Evolutionary conservation across 2,113 vertebrate genomes (phyloP).

Genomic region (Phainopepla nitens): DNA sequence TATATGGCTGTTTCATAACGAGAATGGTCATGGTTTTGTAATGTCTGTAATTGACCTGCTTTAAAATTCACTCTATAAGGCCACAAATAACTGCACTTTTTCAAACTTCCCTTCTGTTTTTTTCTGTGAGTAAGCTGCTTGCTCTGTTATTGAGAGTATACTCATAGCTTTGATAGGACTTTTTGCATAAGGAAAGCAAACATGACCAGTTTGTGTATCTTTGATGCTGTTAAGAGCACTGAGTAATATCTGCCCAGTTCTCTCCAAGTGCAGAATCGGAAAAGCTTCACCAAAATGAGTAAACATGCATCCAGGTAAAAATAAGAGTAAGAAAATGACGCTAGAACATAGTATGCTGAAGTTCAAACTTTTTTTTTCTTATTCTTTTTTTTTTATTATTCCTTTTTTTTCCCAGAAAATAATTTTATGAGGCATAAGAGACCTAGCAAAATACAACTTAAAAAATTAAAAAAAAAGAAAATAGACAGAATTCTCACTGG

Average conservation of each 20-base stretch:
- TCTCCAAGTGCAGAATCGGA: not conserved
- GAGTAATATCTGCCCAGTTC: not conserved
- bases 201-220: not conserved
- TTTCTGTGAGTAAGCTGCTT: not conserved
- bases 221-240: not conserved
- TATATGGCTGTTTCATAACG: not conserved
- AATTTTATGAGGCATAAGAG: not conserved
- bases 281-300: not conserved
- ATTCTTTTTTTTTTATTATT: too few relatives aligned
- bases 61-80: not conserved
- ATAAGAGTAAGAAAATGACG: not conserved
- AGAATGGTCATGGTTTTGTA: not conserved
- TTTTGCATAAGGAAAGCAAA: not conserved
- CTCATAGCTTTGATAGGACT: not conserved
- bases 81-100: not conserved
- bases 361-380: not conserved
- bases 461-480: not conserved
- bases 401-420: not conserved
- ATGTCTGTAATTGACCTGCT: not conserved
- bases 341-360: not conserved
- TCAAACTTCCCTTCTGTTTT: not conserved
- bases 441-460: not conserved
- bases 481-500: not conserved
- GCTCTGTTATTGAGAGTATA: not conserved
- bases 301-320: not conserved